phyloP scores from a whole-genome alignment of 2,888 invertebrate genomes.

The Cephus pulcher region DNA sequence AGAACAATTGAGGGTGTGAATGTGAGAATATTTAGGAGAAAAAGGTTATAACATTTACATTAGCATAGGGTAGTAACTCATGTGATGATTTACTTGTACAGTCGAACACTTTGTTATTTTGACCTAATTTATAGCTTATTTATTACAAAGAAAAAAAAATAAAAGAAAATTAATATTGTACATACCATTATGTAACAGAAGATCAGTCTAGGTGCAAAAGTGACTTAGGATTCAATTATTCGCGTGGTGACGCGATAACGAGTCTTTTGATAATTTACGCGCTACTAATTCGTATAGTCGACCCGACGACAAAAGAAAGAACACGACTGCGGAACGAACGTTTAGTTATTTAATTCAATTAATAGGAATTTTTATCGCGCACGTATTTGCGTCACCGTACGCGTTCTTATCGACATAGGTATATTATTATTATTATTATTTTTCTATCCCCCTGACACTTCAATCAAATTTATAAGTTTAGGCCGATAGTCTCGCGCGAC shows the following conservation, averaged over 20 bases:
- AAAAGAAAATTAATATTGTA: not conserved
- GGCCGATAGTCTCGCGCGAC: not conserved
- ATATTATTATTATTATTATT: not conserved
- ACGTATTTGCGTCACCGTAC: not conserved
- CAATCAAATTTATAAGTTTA: not conserved
- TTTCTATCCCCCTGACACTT: not conserved
- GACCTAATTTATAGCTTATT: slow-evolving; percentile 33
- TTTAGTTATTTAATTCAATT: not conserved
- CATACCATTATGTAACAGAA: not conserved
- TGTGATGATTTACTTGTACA: slow-evolving; percentile 36
- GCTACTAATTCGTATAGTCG: not conserved
- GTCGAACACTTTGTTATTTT: slow-evolving; percentile 28
- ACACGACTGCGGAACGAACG: not conserved
- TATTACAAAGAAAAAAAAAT: slow-evolving; percentile 25
- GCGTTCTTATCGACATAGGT: not conserved
- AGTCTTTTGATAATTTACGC: not conserved
- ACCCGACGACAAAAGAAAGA: not conserved
- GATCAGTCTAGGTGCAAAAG: not conserved
- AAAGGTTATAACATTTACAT: not conserved
- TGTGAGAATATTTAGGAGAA: not conserved
- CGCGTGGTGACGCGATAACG: not conserved
- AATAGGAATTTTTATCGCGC: not conserved
- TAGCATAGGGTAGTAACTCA: slow-evolving; percentile 14
- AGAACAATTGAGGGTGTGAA: not conserved
- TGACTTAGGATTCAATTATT: not conserved